These are phyloP conservation scores for Hirtodrosophila trivittata DNA, from an alignment of 2,888 invertebrate species.

Conservation along the genomic window DNA sequence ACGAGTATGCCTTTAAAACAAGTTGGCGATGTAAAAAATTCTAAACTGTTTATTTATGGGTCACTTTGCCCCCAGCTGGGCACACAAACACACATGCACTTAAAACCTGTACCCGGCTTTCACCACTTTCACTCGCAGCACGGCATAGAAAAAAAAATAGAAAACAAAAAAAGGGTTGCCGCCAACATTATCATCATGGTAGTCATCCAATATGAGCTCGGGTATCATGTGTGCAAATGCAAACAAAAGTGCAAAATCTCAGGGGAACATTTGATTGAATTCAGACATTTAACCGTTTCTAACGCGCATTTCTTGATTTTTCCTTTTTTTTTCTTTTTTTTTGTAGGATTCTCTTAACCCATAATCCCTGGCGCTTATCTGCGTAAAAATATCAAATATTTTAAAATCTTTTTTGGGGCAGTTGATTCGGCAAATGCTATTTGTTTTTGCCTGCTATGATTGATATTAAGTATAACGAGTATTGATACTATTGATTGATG, in stretches of 20 bases:
- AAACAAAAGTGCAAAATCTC: constrained; percentile 73
- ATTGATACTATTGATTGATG: constrained; percentile 68
- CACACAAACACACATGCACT: constrained; percentile 48
- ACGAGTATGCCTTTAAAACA: constrained; percentile 23
- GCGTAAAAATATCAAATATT: constrained; percentile 73
- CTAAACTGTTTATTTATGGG: constrained; percentile 78
- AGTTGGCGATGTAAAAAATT: constrained; percentile 46
- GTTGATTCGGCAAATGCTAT: constrained; percentile 76
- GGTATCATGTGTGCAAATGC: constrained; percentile 70
- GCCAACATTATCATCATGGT: constrained; percentile 25
- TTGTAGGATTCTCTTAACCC: too few species aligned
- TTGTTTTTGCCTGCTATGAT: constrained; percentile 69
- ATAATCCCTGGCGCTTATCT: constrained; percentile 70
- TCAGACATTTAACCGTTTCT: constrained; percentile 65
- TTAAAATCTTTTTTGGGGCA: constrained; percentile 64
- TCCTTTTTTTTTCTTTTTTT: constrained; percentile 14
- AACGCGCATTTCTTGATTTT: constrained; percentile 70
- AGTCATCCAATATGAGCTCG: constrained; percentile 22
- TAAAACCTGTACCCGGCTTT: constrained; percentile 45
- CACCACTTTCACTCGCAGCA: constrained; percentile 58
- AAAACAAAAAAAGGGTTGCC: constrained; percentile 64
- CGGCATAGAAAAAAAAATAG: background rate
- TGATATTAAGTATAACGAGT: constrained; percentile 66
- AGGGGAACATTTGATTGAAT: constrained; percentile 79
- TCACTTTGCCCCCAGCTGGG: constrained; percentile 74